Evolutionary conservation across 2,888 invertebrate genomes (phyloP).

Genomic region (Helicoverpa assulta): DNA sequence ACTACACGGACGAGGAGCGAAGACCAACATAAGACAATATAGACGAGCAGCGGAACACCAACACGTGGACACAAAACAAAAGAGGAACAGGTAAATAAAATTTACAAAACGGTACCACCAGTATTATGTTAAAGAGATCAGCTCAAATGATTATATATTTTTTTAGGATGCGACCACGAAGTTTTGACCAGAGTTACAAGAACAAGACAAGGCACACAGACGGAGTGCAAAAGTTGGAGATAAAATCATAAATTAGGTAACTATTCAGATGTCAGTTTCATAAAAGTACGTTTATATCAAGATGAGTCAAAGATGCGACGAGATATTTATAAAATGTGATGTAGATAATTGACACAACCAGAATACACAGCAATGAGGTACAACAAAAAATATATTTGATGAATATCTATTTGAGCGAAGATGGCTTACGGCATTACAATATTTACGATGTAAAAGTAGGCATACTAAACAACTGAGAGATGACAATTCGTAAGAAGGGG

Average conservation of each 20-base stretch:
- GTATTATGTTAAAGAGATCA: not conserved
- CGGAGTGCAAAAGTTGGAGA: slow-evolving; percentile 6
- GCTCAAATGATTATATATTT: not conserved
- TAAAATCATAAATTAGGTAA: slow-evolving; percentile 29
- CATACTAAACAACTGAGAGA: not conserved
- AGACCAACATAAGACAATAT: slow-evolving; percentile 14
- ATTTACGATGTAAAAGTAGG: not conserved
- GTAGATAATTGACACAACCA: not conserved
- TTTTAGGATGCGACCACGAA: not conserved
- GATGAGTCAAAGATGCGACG: not conserved
- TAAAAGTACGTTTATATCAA: slow-evolving; percentile 20
- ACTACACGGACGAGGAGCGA: slow-evolving; percentile 5
- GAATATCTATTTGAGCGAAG: not conserved
- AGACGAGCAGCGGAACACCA: slow-evolving; percentile 6
- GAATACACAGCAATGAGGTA: not conserved
- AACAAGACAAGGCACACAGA: slow-evolving; percentile 1
- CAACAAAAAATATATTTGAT: not conserved
- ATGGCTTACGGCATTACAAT: not conserved
- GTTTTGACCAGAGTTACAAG: not conserved
- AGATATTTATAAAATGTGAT: not conserved
- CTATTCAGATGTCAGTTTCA: slow-evolving; percentile 23
- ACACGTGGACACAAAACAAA: not conserved
- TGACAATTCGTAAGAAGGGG: not conserved
- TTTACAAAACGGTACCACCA: not conserved
- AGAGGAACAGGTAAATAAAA: not conserved